Conservation (phyloP, 2,888 invertebrate species). For the Sialis lutaria region DNA sequence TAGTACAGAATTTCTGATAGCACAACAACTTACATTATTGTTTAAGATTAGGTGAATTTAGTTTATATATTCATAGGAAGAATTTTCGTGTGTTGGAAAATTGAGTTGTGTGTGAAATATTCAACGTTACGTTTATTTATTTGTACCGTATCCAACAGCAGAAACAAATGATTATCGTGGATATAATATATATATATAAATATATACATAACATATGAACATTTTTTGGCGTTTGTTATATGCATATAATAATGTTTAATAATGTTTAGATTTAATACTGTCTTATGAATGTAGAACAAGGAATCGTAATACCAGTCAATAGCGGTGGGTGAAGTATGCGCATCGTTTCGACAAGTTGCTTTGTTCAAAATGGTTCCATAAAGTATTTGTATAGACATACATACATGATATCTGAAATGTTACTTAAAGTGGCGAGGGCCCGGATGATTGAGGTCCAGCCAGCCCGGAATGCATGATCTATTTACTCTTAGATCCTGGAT, state of each 20-base stretch:
- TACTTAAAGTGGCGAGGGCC: too few species aligned
- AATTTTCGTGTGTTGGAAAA: background rate
- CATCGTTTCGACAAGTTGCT: too few species aligned
- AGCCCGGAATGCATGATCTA: too few species aligned
- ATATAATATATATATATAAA: background rate
- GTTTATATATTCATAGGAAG: background rate
- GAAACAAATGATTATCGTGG: conserved; percentile 1
- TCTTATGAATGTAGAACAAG: conserved; percentile 5
- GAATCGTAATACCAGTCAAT: background rate
- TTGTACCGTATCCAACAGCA: background rate
- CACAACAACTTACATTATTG: background rate
- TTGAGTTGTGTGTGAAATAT: background rate
- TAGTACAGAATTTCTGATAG: background rate
- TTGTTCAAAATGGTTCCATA: too few species aligned
- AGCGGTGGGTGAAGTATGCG: background rate
- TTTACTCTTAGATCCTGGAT: too few species aligned
- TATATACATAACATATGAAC: conserved; percentile 2
- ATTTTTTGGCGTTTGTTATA: conserved; percentile 6
- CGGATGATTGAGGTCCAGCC: too few species aligned
- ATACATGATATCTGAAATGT: too few species aligned
- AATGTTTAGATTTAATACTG: conserved; percentile 4
- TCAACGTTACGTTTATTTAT: conserved; percentile 3
- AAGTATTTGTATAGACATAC: too few species aligned
- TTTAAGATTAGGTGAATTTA: background rate
- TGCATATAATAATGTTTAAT: conserved; percentile 4